phyloP scores from a whole-genome alignment of 2,113 vertebrate species.

The Emydocephalus ijimae region DNA sequence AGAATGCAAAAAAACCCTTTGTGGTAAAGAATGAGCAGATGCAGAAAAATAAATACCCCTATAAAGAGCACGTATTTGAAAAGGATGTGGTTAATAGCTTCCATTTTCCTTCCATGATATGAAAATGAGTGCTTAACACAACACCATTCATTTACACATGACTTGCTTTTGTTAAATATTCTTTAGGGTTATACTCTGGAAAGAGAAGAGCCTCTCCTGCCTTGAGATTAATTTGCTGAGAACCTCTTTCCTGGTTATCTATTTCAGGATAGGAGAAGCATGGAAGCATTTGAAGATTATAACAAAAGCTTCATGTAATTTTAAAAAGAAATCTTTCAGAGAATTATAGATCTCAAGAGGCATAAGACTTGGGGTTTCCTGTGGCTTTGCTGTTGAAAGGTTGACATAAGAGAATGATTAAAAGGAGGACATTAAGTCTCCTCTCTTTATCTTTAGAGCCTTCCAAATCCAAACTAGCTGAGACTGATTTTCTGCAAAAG shows the following conservation, averaged over 20 bases:
- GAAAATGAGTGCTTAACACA: constrained; percentile 34
- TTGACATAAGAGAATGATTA: constrained; percentile 19
- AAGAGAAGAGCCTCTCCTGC: constrained; percentile 25
- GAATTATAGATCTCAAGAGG: constrained; percentile 6
- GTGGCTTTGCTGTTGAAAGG: not conserved
- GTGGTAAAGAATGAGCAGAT: constrained; percentile 20
- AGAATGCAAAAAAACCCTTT: constrained; percentile 29
- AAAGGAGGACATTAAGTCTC: constrained; percentile 15
- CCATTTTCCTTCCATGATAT: constrained; percentile 21
- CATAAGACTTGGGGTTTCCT: not conserved
- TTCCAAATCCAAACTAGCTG: not conserved
- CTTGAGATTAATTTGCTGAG: constrained; percentile 26
- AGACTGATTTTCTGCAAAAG: not conserved
- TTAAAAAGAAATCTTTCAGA: not conserved
- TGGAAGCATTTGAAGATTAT: constrained; percentile 20
- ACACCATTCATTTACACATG: constrained; percentile 54
- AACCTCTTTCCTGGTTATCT: constrained; percentile 33
- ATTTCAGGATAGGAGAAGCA: constrained; percentile 37
- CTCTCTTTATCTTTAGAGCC: not conserved
- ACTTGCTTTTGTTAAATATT: constrained; percentile 37
- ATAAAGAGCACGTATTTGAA: constrained; percentile 24
- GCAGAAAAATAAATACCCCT: constrained; percentile 31
- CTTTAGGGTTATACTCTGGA: constrained; percentile 21
- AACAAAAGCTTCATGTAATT: constrained; percentile 18
- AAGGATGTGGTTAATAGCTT: constrained; percentile 25